A percentile compares a stretch with the other conserved stretches of the same genome.
phyloP scores from a whole-genome alignment of 2,797 vertebrate species.

The Malurus splendens region DNA sequence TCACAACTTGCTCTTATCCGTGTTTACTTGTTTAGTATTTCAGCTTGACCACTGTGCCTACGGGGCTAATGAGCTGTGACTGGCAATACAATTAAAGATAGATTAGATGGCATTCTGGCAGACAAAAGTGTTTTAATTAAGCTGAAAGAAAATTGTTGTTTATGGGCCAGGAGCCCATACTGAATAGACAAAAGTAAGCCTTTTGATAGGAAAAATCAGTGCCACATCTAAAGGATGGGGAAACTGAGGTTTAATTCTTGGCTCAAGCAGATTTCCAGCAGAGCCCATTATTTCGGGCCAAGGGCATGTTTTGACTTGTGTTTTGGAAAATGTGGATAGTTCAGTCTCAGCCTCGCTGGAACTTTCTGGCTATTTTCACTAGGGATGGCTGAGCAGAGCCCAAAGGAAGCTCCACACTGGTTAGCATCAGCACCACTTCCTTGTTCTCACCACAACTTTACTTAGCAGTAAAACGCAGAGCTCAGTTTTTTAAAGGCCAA shows the following conservation, averaged over 20 bases:
- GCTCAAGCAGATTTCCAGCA: not conserved
- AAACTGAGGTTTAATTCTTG: conserved; percentile 3
- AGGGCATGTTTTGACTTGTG: not conserved
- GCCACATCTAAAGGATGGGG: not conserved
- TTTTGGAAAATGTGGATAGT: not conserved
- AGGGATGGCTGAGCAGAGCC: not conserved
- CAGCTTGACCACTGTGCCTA: not conserved
- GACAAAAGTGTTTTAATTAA: conserved; percentile 30
- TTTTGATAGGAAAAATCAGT: not conserved
- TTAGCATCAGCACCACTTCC: not conserved
- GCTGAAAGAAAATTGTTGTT: conserved; percentile 13
- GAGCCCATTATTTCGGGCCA: not conserved
- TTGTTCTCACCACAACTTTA: not conserved
- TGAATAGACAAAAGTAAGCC: not conserved
- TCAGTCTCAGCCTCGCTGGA: not conserved
- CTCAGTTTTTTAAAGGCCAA: not conserved
- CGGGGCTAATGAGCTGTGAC: not conserved
- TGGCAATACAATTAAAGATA: conserved; percentile 22
- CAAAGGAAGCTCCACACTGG: not conserved
- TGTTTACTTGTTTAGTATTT: conserved; percentile 7
- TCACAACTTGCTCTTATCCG: not conserved
- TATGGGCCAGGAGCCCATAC: not conserved
- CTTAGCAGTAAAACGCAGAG: not conserved
- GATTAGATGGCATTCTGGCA: not conserved
- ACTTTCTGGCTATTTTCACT: not conserved